Evolutionary conservation across 2,888 invertebrate species (phyloP), one percentile per base, ranked within the genome.

Genomic region (Eurois occulta): DNA sequence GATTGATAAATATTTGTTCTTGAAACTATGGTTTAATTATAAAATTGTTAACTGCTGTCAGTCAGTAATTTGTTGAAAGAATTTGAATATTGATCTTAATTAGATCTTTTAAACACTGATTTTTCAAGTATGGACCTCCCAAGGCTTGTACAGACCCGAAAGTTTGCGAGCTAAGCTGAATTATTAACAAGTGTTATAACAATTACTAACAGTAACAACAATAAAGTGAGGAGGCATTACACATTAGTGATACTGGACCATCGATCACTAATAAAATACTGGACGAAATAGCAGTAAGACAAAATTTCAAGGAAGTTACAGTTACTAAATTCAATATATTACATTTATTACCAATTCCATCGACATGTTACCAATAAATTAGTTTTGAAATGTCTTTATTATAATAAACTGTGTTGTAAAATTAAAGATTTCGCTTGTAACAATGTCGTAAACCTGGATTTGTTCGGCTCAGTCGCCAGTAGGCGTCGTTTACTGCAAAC

Each of bases 401-500:
- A 90, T 85, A 84, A 87, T 88, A 86, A 87, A 86, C 77, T 83
- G 87, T 82, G 86, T 88, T 87, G 85, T 92, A 90, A 93, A 93
- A 92, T 92, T 91, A 92, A 92, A 91, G 88, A 90, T 92, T 91
- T 91, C 80, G 88, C 86, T 87, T 90, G 91, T 90, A 91, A 91
- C 90, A 90, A 81, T 82, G 86, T 87, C 82, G 84, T 92, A 91
- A 92, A 88, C 85, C 83, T 87, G 84, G 81, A 90, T 92, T 90
- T 85, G 90, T 88, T 84, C 80, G 78, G 81, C 83, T 38, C 38
- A 72, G 60, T 80, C 68, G 58, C 72, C 78, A 77, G 94, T 92
- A 91, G 94, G 93, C 91, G 93, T 84, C 78, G n/a, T 89, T 91
- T 91, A 91, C 89, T 88, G 83, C 81, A 77, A 67, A 70, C 72